Conservation (phyloP, 2,113 vertebrate genomes). For the Acrocephalus arundinaceus region DNA sequence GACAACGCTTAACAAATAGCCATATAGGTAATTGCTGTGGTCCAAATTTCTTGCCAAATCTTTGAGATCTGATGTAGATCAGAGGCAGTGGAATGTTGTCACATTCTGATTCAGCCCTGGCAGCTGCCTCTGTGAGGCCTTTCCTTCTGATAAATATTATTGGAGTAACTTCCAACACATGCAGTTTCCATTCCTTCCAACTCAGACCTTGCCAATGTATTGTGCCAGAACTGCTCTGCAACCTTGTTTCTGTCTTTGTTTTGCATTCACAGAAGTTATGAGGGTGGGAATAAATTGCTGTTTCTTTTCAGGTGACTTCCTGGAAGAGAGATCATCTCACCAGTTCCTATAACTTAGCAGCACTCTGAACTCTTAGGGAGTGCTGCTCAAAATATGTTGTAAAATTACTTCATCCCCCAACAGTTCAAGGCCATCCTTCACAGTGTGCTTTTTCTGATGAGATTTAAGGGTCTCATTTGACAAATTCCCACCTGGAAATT, state of each 20-base stretch:
- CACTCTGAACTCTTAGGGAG: not conserved
- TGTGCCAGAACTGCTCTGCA: not conserved
- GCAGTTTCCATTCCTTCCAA: not conserved
- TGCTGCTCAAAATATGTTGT: not conserved
- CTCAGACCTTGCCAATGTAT: not conserved
- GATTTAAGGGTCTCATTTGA: not conserved
- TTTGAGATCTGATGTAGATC: constrained; percentile 64
- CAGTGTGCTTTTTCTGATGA: not conserved
- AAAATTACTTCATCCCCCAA: not conserved
- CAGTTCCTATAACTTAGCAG: not conserved
- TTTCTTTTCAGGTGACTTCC: not conserved
- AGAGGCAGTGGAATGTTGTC: constrained; percentile 33
- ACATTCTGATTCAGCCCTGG: constrained; percentile 31
- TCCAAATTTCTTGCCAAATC: constrained; percentile 74
- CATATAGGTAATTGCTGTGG: constrained; percentile 72
- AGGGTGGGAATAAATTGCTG: not conserved
- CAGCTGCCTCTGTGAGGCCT: not conserved
- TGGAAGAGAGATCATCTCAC: not conserved
- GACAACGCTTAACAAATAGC: constrained; percentile 71
- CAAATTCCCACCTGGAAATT: not conserved
- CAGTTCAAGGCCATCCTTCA: not conserved
- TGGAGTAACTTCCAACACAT: not conserved
- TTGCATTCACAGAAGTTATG: not conserved
- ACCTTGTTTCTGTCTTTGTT: not conserved
- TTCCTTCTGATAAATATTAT: constrained; percentile 55